Percentiles rank a stretch among this genome's conserved stretches.
These are phyloP conservation scores for Aix galericulata DNA, from an alignment of 2,113 vertebrate species.

Conservation along the genomic window DNA sequence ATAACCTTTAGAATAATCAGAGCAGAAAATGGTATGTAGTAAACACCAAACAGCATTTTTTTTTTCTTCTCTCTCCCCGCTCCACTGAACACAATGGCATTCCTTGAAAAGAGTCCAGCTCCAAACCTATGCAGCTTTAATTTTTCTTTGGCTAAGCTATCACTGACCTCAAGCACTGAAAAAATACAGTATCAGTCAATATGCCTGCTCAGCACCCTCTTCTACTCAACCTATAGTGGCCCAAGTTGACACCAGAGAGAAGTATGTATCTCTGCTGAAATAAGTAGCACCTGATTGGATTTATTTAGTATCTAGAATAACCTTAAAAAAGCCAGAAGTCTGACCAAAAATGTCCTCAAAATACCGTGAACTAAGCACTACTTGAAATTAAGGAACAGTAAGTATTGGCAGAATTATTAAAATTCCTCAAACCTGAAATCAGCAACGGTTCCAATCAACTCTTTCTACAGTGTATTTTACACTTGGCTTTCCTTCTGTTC, in stretches of 20 bases:
- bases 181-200: background rate
- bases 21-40: background rate
- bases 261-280: background rate
- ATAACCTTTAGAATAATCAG: background rate
- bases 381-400: background rate
- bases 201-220: background rate
- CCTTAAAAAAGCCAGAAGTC: background rate
- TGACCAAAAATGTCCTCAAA: background rate
- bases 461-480: background rate
- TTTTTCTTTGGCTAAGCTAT: background rate
- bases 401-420: background rate
- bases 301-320: background rate
- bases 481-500: background rate
- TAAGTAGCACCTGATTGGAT: background rate
- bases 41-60: background rate
- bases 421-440: background rate
- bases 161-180: background rate
- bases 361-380: background rate
- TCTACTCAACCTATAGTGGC: background rate
- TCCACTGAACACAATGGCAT: background rate
- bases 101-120: background rate
- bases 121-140: background rate
- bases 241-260: background rate
- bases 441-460: background rate
- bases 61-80: background rate